phyloP scores from a whole-genome alignment of 2,888 invertebrate genomes.

The Ditylenchus weischeri region DNA sequence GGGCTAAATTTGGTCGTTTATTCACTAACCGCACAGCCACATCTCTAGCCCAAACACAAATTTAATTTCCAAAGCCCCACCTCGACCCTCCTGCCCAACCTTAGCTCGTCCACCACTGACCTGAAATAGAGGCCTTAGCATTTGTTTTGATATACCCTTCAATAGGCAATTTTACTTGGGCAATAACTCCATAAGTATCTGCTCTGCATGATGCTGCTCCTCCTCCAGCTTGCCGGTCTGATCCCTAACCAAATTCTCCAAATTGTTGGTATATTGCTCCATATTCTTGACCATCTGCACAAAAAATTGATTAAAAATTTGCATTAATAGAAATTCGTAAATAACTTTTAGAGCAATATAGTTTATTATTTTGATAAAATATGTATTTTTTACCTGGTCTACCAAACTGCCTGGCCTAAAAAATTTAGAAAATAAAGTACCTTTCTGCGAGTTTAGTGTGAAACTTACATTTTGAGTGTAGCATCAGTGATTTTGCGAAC shows the following conservation, averaged over 20 bases:
- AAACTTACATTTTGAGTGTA: conserved; percentile 49
- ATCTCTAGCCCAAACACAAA: no score
- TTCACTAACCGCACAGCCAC: no score
- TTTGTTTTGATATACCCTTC: conserved; percentile 1
- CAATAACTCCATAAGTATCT: conserved; percentile 47
- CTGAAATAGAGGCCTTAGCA: conserved; percentile 22
- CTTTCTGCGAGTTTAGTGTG: neutral
- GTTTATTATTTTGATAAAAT: conserved; percentile 25
- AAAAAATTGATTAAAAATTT: no score
- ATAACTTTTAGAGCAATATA: neutral
- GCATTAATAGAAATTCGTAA: neutral
- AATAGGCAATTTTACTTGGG: conserved; percentile 35
- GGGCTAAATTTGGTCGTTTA: conserved; percentile 22
- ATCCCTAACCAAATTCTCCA: conserved; percentile 43
- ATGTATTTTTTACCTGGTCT: conserved; percentile 53
- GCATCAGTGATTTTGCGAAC: conserved; percentile 53
- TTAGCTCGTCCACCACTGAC: conserved; percentile 48
- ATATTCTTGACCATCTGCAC: conserved; percentile 1
- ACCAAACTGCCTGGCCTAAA: conserved; percentile 50
- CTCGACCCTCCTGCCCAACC: conserved; percentile 38
- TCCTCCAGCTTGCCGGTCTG: conserved; percentile 47
- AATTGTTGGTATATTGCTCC: conserved; percentile 44
- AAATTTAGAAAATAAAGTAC: neutral
- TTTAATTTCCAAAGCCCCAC: no score
- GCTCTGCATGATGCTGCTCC: conserved; percentile 45